Evolutionary conservation across 2,797 vertebrate genomes (phyloP).

Genomic region (Muraenolepis orangiensis): DNA sequence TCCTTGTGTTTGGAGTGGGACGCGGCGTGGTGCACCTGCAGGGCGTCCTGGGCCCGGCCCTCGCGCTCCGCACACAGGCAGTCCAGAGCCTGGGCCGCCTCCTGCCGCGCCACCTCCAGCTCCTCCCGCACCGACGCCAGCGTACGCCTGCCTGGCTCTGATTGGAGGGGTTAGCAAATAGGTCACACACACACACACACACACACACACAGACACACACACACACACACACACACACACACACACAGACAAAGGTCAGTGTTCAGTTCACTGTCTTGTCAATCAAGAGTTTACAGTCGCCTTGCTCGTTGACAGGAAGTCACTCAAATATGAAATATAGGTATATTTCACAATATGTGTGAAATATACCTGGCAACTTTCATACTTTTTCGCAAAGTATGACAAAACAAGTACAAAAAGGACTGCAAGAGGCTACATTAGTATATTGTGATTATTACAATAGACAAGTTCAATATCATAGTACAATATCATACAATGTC

Average conservation of each 20-base stretch:
- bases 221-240: not conserved
- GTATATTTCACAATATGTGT: too few species aligned
- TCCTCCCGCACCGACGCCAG: conserved; percentile 68
- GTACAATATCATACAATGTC: too few species aligned
- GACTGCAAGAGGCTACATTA: not conserved
- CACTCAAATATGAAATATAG: too few species aligned
- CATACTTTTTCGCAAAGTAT: not conserved
- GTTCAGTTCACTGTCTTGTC: not conserved
- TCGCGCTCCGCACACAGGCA: conserved; percentile 71
- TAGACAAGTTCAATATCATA: too few species aligned
- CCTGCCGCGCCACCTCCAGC: conserved; percentile 73
- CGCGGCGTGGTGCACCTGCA: conserved; percentile 56
- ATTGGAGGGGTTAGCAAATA: conserved; percentile 22
- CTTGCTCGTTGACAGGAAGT: too few species aligned
- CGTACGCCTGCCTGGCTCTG: conserved; percentile 63
- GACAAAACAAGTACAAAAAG: not conserved
- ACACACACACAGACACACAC: not conserved
- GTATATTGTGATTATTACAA: too few species aligned
- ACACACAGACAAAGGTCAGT: not conserved
- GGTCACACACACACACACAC: not conserved
- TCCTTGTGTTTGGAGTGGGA: conserved; percentile 68
- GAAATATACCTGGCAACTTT: not conserved
- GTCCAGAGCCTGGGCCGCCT: conserved; percentile 73
- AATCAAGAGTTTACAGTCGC: too few species aligned
- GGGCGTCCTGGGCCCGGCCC: conserved; percentile 64